Base-by-base conservation (phyloP, 37 sponge, comb jelly and placozoan species). In the Cliona cf. orientalis region DNA sequence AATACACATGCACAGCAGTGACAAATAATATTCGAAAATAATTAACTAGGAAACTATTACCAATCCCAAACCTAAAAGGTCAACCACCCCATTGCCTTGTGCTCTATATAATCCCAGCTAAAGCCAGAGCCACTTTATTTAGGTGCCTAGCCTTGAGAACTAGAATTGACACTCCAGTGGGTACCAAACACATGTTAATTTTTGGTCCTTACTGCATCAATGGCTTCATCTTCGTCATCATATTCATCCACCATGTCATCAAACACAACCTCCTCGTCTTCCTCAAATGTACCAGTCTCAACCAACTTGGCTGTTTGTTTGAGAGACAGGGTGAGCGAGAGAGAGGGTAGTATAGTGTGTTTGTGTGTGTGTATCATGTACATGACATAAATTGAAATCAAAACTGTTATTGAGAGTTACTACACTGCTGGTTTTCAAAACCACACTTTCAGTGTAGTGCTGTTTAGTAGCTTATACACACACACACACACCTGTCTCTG, bases 221-320 rank as follows among this genome's bases (percentile, higher is more conserved):
- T 72, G 61, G 76, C 81, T 25, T 92, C 86, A 31, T 71, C 86
- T 12, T 85, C 94, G 36, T 86, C 78, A 58, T 94, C 95, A 0
- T 78, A 80, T 17, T 86, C 94, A 43, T 92, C 93, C 38, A 45
- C 72, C 26, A 84, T 66, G 0, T 89, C 90, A 81, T 89, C 86
- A 80, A 90, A 90, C 29, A 75, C 25, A 28, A 94, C 66, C 19
- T 66, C 92, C 36, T 88, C 95, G 5, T 91, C 91, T 4, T 91
- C 94, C 9, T 87, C 95, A 61, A 64, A 82, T 22, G 78, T 73
- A 23, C 80, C 84, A 45, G 76, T 76, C 26, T 94, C 95, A 23
- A 80, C 85, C 62, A 94, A 75, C 63, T 94, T 94, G 42, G 95
- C 95, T 94, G 69, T n/a, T n/a, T n/a, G n/a, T n/a, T n/a, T n/a